Percentiles rank a stretch among this genome's conserved stretches.
Evolutionary conservation across 92 coral and sea anemone genomes (phyloP).

Genomic region (Parazoanthus swiftii): DNA sequence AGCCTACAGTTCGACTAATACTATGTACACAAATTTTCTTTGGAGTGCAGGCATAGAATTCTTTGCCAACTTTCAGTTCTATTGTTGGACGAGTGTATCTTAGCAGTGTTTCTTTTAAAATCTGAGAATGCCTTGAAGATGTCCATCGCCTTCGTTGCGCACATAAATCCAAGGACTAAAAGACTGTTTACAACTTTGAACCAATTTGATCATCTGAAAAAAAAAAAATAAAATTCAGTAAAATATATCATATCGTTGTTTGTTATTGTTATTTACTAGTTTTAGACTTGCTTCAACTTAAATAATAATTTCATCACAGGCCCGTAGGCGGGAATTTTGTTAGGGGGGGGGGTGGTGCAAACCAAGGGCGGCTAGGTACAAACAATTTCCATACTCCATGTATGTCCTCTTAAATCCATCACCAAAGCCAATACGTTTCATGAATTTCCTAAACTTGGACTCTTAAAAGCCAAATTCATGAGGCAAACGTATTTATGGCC

Average conservation of each 20-base stretch:
- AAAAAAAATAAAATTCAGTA: neutral
- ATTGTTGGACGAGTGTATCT: neutral
- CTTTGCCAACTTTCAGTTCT: neutral
- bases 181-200: slow-evolving; percentile 15
- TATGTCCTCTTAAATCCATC: too few species aligned
- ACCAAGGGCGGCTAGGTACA: too few species aligned
- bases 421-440: too few species aligned
- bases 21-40: neutral
- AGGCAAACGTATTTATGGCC: too few species aligned
- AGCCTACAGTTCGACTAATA: neutral
- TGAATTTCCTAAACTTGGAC: too few species aligned
- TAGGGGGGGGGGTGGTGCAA: too few species aligned
- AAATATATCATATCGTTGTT: too few species aligned
- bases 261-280: too few species aligned
- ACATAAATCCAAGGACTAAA: neutral
- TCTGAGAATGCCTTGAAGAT: neutral
- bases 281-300: neutral
- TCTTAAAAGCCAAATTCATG: too few species aligned
- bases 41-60: neutral
- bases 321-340: too few species aligned
- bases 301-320: neutral
- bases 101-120: too few species aligned
- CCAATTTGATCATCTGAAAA: slow-evolving; percentile 27
- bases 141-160: neutral
- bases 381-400: too few species aligned